Percentiles rank a stretch among this genome's conserved stretches.
These are phyloP conservation scores for Mesorhabditis belari DNA, from an alignment of 2,888 invertebrate species.

Conservation along the genomic window DNA sequence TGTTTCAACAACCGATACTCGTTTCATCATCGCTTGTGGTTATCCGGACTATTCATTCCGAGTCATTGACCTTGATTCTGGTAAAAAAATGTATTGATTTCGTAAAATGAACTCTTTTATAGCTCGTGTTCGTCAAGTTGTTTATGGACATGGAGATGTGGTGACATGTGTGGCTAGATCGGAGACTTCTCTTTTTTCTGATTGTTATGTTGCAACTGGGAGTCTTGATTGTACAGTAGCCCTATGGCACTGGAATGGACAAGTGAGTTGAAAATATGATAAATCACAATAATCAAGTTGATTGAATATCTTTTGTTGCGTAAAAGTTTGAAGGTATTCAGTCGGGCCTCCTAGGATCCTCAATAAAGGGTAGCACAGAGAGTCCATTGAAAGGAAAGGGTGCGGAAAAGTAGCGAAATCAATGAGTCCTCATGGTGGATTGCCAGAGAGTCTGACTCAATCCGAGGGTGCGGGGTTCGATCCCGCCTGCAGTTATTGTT, in stretches of 20 bases:
- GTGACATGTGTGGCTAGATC: constrained; percentile 94
- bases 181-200: constrained; percentile 96
- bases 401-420: too few species aligned
- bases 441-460: too few species aligned
- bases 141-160: constrained; percentile 97
- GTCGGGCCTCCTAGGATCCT: too few species aligned
- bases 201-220: constrained; percentile 96
- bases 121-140: constrained; percentile 95
- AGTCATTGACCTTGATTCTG: constrained; percentile 90
- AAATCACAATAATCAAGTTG: too few species aligned
- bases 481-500: too few species aligned
- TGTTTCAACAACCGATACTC: constrained; percentile 91
- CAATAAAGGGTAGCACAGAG: too few species aligned
- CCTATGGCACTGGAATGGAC: constrained; percentile 89
- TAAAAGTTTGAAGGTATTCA: too few species aligned
- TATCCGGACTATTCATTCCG: constrained; percentile 99
- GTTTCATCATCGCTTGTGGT: constrained; percentile 91
- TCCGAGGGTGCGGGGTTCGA: too few species aligned
- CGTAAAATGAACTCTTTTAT: constrained; percentile 46
- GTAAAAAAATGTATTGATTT: constrained; percentile 56
- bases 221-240: constrained; percentile 95
- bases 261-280: too few species aligned
- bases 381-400: too few species aligned
- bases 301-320: too few species aligned
- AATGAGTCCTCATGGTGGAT: too few species aligned